Percentiles rank a stretch among this genome's conserved stretches.
Evolutionary conservation across 2,888 invertebrate species (phyloP).

Genomic region (Trissoscelio sp.): DNA sequence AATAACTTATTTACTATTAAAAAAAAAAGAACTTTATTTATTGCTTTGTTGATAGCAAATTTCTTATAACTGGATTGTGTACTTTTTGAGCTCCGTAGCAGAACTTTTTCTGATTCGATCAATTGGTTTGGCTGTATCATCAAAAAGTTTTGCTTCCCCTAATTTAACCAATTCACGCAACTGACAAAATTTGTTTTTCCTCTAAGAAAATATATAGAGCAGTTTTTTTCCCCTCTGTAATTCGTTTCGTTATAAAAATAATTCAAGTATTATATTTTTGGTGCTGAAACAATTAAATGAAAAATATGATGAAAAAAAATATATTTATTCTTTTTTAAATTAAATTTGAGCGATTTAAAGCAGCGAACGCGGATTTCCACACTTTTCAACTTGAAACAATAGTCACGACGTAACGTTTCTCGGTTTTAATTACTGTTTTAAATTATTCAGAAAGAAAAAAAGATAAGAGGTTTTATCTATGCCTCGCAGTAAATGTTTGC

Average conservation of each 20-base stretch:
- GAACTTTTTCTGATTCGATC: conserved; percentile 25
- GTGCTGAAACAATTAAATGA: no score
- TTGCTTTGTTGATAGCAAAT: not conserved
- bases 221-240: not conserved
- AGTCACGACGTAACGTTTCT: conserved; percentile 2
- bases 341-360: not conserved
- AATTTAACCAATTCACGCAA: conserved; percentile 24
- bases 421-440: conserved; percentile 11
- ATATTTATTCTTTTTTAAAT: not conserved
- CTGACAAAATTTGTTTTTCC: conserved; percentile 12
- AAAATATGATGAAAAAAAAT: not conserved
- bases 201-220: not conserved
- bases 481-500: not conserved
- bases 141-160: conserved; percentile 8
- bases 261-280: no score
- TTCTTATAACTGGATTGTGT: not conserved
- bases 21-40: not conserved
- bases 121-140: conserved; percentile 11
- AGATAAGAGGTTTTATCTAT: conserved; percentile 19
- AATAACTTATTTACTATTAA: not conserved
- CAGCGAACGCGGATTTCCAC: not conserved
- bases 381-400: not conserved
- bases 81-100: conserved; percentile 2
- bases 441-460: conserved; percentile 15
- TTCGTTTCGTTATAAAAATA: not conserved